These are phyloP conservation scores for Bombyx mori DNA, from an alignment of 1,140 invertebrate species.

Conservation along the genomic window ASM3026992v2 NC_085112.1:5077001-5077500, in stretches of 20 bases:
- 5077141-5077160: conserved; percentile 65
- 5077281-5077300: conserved; percentile 10
- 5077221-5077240: conserved; percentile 68
- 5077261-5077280: conserved; percentile 21
- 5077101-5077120: conserved; percentile 71
- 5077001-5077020: no score
- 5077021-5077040: no score
- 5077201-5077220: conserved; percentile 68
- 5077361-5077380: conserved; percentile 75
- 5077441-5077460: background rate
- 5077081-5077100: conserved; percentile 66
- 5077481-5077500: background rate
- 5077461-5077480: conserved; percentile 2
- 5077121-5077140: conserved; percentile 69
- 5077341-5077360: conserved; percentile 57
- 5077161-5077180: conserved; percentile 69
- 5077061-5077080: conserved; percentile 37
- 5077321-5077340: conserved; percentile 19
- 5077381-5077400: conserved; percentile 75
- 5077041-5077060: conserved; percentile 49
- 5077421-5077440: conserved; percentile 5
- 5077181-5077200: conserved; percentile 71
- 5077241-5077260: conserved; percentile 47
- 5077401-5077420: conserved; percentile 74
- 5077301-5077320: conserved; percentile 33